These are phyloP conservation scores for Cheilosia impressa DNA, from an alignment of 2,888 invertebrate species.

Conservation along the genomic window DNA sequence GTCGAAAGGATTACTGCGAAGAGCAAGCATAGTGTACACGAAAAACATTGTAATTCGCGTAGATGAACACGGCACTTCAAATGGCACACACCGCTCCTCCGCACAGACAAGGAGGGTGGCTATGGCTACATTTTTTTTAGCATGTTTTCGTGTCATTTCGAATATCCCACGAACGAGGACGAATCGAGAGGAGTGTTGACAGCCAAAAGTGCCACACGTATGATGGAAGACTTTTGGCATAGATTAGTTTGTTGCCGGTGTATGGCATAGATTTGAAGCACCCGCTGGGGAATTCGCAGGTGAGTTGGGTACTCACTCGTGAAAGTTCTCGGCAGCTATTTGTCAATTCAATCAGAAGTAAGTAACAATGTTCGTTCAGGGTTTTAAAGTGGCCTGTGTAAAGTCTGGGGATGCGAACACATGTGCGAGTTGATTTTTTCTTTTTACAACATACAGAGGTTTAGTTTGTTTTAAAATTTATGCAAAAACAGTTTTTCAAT, in stretches of 20 bases:
- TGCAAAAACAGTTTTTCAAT: conserved; percentile 2
- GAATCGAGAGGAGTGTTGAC: conserved; percentile 58
- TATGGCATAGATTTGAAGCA: conserved; percentile 32
- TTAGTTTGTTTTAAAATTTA: conserved; percentile 5
- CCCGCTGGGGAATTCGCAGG: conserved; percentile 37
- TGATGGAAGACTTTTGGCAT: conserved; percentile 64
- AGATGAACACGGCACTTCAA: conserved; percentile 43
- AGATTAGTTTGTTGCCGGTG: conserved; percentile 62
- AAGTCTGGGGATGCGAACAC: not conserved
- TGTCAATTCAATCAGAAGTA: conserved; percentile 42
- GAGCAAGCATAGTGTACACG: not conserved
- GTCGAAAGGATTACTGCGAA: conserved; percentile 16
- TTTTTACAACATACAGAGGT: not conserved
- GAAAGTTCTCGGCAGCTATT: conserved; percentile 49
- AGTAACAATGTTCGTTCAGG: not conserved
- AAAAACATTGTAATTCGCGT: conserved; percentile 48
- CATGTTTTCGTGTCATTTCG: conserved; percentile 44
- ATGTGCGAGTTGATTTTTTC: not conserved
- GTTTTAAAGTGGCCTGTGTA: conserved; percentile 8
- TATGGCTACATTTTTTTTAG: not conserved
- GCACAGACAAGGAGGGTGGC: not conserved
- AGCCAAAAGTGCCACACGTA: conserved; percentile 54
- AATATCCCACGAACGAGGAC: conserved; percentile 19
- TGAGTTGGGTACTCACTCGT: conserved; percentile 4
- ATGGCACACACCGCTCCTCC: conserved; percentile 11